Evolutionary conservation across 2,888 invertebrate genomes (phyloP).

Genomic region (Pristionchus mayeri): DNA sequence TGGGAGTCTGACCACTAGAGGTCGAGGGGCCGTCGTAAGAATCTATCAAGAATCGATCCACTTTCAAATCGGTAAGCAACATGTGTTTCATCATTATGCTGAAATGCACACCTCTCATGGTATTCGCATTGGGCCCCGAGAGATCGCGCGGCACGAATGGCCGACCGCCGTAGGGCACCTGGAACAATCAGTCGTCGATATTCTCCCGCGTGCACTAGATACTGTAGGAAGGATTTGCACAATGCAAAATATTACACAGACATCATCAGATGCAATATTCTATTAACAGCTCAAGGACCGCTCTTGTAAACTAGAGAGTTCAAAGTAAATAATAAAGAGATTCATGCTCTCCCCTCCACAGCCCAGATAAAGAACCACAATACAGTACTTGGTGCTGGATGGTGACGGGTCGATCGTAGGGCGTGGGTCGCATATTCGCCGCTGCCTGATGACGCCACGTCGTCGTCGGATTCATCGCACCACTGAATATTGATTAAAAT

Average conservation of each 20-base stretch:
- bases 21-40: background rate
- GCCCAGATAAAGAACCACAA: no score
- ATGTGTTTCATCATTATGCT: background rate
- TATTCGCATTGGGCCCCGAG: slow-evolving; percentile 41
- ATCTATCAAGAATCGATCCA: slow-evolving; percentile 10
- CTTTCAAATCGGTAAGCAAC: background rate
- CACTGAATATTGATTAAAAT: no score
- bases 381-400: slow-evolving; percentile 3
- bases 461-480: background rate
- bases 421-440: background rate
- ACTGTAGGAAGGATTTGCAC: background rate
- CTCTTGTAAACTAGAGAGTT: background rate
- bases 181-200: no score
- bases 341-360: no score
- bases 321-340: background rate
- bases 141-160: slow-evolving; percentile 32
- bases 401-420: slow-evolving; percentile 20
- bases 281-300: background rate
- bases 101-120: slow-evolving; percentile 30
- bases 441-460: background rate
- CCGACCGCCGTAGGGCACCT: slow-evolving; percentile 32
- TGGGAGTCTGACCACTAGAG: background rate
- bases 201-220: no score
- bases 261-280: background rate
- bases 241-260: background rate